Evolutionary conservation across 2,888 invertebrate species (phyloP).

Genomic region (Phyllotreta striolata): DNA sequence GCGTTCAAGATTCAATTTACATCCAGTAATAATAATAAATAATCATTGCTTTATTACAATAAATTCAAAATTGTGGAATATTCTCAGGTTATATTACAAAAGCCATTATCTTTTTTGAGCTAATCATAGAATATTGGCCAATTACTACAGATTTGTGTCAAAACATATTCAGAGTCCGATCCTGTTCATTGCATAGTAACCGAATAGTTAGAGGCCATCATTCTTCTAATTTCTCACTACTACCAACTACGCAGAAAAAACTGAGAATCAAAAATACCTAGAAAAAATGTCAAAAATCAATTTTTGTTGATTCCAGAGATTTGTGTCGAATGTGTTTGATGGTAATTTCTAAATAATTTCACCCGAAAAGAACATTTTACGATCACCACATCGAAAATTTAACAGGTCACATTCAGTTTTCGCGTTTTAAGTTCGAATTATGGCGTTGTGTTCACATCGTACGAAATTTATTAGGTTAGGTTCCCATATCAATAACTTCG

Average conservation of each 20-base stretch:
- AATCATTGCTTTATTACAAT: no score
- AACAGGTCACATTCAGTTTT: conserved; percentile 8
- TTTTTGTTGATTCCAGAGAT: conserved; percentile 18
- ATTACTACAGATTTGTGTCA: no score
- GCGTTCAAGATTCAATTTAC: no score
- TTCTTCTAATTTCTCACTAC: neutral
- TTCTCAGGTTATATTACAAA: no score
- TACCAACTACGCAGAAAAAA: neutral
- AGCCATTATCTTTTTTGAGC: no score
- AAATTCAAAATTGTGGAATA: no score
- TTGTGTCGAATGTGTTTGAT: conserved; percentile 10
- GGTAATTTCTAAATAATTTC: conserved; percentile 9
- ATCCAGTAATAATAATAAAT: no score
- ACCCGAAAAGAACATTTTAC: neutral
- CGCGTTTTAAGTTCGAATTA: conserved; percentile 28
- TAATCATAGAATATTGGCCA: no score
- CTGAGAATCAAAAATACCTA: neutral
- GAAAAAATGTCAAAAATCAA: conserved; percentile 25
- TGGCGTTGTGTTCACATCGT: conserved; percentile 43
- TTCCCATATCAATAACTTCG: conserved; percentile 39
- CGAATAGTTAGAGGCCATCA: neutral
- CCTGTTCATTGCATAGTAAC: no score
- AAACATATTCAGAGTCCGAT: no score
- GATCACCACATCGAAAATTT: neutral
- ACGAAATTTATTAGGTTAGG: conserved; percentile 52